Evolutionary conservation across 2,888 invertebrate species (phyloP), one percentile per base, ranked within the genome.

Genomic region (Steinernema hermaphroditum): DNA sequence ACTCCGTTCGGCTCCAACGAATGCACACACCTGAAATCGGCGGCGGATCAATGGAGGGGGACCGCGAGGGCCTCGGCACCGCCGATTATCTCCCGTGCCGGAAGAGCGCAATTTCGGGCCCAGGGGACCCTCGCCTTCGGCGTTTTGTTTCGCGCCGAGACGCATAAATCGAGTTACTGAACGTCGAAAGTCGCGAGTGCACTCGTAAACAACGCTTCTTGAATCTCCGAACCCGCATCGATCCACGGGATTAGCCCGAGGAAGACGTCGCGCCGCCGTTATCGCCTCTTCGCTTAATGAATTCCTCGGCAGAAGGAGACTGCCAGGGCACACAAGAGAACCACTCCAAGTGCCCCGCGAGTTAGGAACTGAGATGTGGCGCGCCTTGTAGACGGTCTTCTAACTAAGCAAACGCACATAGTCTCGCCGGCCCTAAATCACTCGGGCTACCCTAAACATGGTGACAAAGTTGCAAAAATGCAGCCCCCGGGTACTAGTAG

Each of bases 131-230:
- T 4, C 37, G 6, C 37, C 37, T 6, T 2, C 54, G 27, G 19
- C 49, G 49, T 49, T 49, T 49, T 49, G 19, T 49, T 49, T 49
- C 19, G 49, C 49, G 19, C 49, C 12, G 19, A 41, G 41, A 49
- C 12, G 49, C 9, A 49, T 9, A 49, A 49, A 49, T 49, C 54
- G 54, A 22, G 54, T 9, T 24, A 8, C 27, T 54, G n/a, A 12
- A 22, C 27, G 54, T 16, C 54, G 54, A 46, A 46, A 46, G 46
- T 46, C 46, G 46, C 6, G 16, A 6, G 22, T 4, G 22, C 9
- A 49, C 49, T 49, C 54, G 54, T 54, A 54, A 54, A 54, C 54
- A 54, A 54, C 54, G 54, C 54, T 27, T 54, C 54, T 54, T 9
- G 54, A 54, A 54, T 54, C 27, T 19, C 6, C 49, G 9, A 8